phyloP scores from a whole-genome alignment of 2,113 vertebrate genomes.

The Callipepla californica region DNA sequence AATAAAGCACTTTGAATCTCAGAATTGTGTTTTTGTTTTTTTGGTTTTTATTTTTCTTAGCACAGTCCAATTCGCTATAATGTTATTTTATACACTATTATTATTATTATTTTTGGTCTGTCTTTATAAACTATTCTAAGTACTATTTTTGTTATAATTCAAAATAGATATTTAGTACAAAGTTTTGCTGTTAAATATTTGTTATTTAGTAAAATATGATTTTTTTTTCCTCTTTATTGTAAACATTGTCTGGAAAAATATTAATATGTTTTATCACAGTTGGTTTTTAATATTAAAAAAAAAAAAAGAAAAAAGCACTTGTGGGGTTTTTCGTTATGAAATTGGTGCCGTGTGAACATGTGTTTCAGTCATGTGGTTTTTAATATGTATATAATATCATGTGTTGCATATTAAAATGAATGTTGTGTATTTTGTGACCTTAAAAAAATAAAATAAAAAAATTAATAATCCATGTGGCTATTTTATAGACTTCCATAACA shows the following conservation, averaged over 20 bases:
- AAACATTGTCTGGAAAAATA: conserved; percentile 89
- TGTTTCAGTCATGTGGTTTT: conserved; percentile 82
- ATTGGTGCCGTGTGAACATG: conserved; percentile 87
- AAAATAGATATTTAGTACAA: conserved; percentile 98
- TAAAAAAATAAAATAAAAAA: conserved; percentile 68
- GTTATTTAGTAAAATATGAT: conserved; percentile 96
- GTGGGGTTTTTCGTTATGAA: conserved; percentile 84
- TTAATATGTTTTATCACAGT: conserved; percentile 94
- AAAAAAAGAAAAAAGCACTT: conserved; percentile 86
- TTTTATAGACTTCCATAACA: conserved; percentile 90
- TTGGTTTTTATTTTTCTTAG: conserved; percentile 41
- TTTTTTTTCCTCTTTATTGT: conserved; percentile 87
- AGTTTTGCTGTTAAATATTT: conserved; percentile 97
- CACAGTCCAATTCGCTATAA: conserved; percentile 74
- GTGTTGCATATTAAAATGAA: conserved; percentile 87
- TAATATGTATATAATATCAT: conserved; percentile 91
- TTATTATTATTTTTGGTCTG: conserved; percentile 71
- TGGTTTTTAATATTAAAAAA: conserved; percentile 92
- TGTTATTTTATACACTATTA: conserved; percentile 82
- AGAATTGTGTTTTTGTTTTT: conserved; percentile 57
- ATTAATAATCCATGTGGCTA: conserved; percentile 83
- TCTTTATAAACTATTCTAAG: conserved; percentile 93
- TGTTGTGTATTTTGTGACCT: conserved; percentile 89
- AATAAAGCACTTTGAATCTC: conserved; percentile 85
- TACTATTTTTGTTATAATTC: conserved; percentile 99